These are phyloP conservation scores for Cephus nigrinus DNA, from an alignment of 2,888 invertebrate genomes.

Conservation along the genomic window DNA sequence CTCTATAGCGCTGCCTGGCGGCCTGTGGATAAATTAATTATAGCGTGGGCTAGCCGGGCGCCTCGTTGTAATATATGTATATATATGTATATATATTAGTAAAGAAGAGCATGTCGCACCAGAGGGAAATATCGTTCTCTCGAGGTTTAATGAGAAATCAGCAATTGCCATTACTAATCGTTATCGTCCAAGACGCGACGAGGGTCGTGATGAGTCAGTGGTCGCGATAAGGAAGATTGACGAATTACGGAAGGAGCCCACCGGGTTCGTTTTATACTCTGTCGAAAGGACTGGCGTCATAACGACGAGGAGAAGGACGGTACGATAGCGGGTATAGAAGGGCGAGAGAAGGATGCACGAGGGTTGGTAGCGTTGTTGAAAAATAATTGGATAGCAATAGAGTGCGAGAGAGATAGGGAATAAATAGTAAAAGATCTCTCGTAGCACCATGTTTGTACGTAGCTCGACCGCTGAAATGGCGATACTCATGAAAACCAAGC, in stretches of 20 bases:
- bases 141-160: neutral
- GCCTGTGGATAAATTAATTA: too few species aligned
- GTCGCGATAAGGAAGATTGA: neutral
- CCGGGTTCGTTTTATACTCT: neutral
- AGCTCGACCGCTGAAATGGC: conserved; percentile 36
- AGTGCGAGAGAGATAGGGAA: neutral
- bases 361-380: too few species aligned
- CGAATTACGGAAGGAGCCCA: neutral
- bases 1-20: too few species aligned
- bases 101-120: too few species aligned
- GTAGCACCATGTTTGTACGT: conserved; percentile 24
- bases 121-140: neutral
- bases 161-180: neutral
- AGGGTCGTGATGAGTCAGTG: neutral
- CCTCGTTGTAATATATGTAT: too few species aligned
- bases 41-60: too few species aligned
- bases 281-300: neutral
- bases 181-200: neutral
- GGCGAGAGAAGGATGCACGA: too few species aligned
- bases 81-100: too few species aligned
- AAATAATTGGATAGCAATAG: neutral
- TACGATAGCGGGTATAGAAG: neutral
- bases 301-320: neutral
- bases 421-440: neutral
- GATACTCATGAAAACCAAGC: conserved; percentile 37